Evolutionary conservation across 1,140 invertebrate species (phyloP).

Genomic region (Sarcophaga peregrina): DNA sequence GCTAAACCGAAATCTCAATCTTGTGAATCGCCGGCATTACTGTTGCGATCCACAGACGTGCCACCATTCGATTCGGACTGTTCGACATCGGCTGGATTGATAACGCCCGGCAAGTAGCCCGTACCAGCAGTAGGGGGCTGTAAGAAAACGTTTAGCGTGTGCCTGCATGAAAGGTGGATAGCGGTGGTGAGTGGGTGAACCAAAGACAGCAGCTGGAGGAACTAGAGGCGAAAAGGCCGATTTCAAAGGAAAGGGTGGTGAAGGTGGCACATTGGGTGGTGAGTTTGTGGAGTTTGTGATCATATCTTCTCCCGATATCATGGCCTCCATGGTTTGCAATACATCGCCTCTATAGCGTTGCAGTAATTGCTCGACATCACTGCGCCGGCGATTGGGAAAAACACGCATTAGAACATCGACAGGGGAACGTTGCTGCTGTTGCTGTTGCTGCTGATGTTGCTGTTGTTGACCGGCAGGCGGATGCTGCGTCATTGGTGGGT

Average conservation of each 20-base stretch:
- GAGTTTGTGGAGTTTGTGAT: conserved; percentile 48
- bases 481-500: conserved; percentile 61
- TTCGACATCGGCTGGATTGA: conserved; percentile 71
- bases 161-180: conserved; percentile 67
- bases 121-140: conserved; percentile 85
- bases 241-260: conserved; percentile 69
- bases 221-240: conserved; percentile 80
- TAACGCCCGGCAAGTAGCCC: conserved; percentile 82
- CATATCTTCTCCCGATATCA: conserved; percentile 75
- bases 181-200: conserved; percentile 66
- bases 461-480: conserved; percentile 61
- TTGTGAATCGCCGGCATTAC: conserved; percentile 54
- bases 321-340: conserved; percentile 88
- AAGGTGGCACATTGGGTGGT: conserved; percentile 58
- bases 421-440: conserved; percentile 72
- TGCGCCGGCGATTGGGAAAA: conserved; percentile 85
- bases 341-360: conserved; percentile 85
- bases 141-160: conserved; percentile 76
- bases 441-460: conserved; percentile 48
- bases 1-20: conserved; percentile 54
- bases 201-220: conserved; percentile 69
- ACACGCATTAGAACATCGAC: conserved; percentile 82
- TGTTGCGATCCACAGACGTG: conserved; percentile 52
- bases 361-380: conserved; percentile 85
- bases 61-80: conserved; percentile 62